A percentile compares a stretch with the other conserved stretches of the same genome.
Evolutionary conservation across 2,888 invertebrate species (phyloP).

Genomic region (Phyllotreta cruciferae): DNA sequence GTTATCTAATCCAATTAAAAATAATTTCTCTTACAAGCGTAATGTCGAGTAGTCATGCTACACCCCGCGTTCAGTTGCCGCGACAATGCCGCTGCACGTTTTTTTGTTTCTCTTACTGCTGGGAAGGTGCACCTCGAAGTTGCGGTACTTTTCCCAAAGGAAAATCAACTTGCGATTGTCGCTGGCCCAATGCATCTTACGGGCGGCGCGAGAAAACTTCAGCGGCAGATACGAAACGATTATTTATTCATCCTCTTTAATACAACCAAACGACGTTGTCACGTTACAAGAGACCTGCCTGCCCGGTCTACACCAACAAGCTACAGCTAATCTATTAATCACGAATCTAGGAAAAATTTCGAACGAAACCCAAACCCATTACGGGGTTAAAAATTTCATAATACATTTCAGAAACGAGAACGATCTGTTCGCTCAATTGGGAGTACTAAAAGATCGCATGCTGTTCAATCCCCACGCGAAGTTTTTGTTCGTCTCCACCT

Average conservation of each 20-base stretch:
- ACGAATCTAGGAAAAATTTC: background rate
- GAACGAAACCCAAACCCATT: background rate
- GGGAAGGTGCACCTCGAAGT: constrained; percentile 8
- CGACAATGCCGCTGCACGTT: constrained; percentile 4
- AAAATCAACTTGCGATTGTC: constrained; percentile 24
- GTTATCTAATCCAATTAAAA: constrained; percentile 1
- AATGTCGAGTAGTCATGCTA: constrained; percentile 1
- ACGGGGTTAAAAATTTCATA: constrained; percentile 24
- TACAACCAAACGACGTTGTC: background rate
- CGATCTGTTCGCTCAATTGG: constrained; percentile 19
- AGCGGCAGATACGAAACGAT: constrained; percentile 14
- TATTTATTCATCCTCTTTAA: constrained; percentile 21
- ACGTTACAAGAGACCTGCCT: constrained; percentile 14
- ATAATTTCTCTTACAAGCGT: background rate
- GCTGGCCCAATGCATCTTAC: constrained; percentile 29
- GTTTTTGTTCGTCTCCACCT: constrained; percentile 45
- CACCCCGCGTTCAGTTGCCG: background rate
- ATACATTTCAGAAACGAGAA: constrained; percentile 23
- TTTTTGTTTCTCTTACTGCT: constrained; percentile 3
- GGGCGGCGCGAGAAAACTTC: constrained; percentile 24
- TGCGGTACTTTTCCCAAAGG: constrained; percentile 7
- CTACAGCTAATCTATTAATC: constrained; percentile 9
- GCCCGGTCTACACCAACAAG: constrained; percentile 1
- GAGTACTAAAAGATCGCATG: constrained; percentile 4
- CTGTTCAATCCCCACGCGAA: constrained; percentile 41